Percentiles rank a stretch among this genome's conserved stretches.
These are phyloP conservation scores for Gryllus longicercus DNA, from an alignment of 2,888 invertebrate species.

Conservation along the genomic window DNA sequence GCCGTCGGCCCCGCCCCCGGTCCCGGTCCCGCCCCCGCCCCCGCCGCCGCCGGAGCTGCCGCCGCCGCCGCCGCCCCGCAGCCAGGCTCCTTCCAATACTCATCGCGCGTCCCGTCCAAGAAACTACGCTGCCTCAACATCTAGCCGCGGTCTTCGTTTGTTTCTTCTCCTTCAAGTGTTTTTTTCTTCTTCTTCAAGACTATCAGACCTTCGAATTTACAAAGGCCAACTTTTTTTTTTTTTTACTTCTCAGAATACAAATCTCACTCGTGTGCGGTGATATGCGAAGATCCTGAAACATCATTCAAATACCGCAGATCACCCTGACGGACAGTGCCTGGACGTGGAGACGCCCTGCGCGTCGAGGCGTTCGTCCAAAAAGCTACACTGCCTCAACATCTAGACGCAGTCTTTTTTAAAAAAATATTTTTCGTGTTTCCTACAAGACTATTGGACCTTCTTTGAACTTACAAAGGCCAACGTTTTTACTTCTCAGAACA, in stretches of 20 bases:
- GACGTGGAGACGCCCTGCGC: slow-evolving; percentile 37
- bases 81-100: slow-evolving; percentile 61
- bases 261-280: too few relatives aligned
- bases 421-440: too few relatives aligned
- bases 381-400: slow-evolving; percentile 75
- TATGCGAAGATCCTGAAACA: too few relatives aligned
- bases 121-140: slow-evolving; percentile 76
- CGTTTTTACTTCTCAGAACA: too few relatives aligned
- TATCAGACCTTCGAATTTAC: too few relatives aligned
- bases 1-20: slow-evolving; percentile 39
- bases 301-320: slow-evolving; percentile 27
- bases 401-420: slow-evolving; percentile 44
- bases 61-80: slow-evolving; percentile 47
- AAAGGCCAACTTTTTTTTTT: too few relatives aligned
- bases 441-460: too few relatives aligned
- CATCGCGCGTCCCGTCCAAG: slow-evolving; percentile 68
- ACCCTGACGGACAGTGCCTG: slow-evolving; percentile 11
- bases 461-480: too few relatives aligned
- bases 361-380: slow-evolving; percentile 57
- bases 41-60: slow-evolving; percentile 46
- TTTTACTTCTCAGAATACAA: too few relatives aligned
- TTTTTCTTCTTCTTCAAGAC: too few relatives aligned
- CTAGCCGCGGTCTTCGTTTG: slow-evolving; percentile 45
- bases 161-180: too few relatives aligned
- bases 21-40: slow-evolving; percentile 39